Conservation (phyloP, 2,888 invertebrate species). For the Troides helena region DNA sequence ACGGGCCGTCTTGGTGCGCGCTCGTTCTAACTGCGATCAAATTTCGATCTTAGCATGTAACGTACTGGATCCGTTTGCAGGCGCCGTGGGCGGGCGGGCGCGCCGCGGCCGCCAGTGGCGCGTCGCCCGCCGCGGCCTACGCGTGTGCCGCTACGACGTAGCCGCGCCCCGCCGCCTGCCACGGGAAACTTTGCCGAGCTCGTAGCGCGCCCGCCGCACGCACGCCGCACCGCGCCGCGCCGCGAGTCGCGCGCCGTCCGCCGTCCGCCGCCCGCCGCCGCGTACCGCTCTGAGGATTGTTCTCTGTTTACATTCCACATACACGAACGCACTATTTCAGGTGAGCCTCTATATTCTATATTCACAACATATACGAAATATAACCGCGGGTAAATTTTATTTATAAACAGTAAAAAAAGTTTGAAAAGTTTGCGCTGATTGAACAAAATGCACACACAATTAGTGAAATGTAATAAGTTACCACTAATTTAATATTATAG, state of each 20-base stretch:
- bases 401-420: too few relatives aligned
- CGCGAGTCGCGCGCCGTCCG: too few relatives aligned
- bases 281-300: conserved; percentile 1
- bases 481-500: too few relatives aligned
- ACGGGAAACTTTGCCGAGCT: conserved; percentile 62
- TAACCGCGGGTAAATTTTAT: too few relatives aligned
- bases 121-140: conserved; percentile 52
- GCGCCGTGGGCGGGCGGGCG: conserved; percentile 44
- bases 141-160: conserved; percentile 41
- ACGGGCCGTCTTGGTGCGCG: conserved; percentile 67
- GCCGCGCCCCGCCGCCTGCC: conserved; percentile 31
- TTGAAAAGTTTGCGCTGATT: too few relatives aligned
- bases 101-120: conserved; percentile 49
- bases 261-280: too few relatives aligned
- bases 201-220: conserved; percentile 31
- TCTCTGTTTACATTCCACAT: background rate
- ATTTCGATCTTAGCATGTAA: conserved; percentile 77
- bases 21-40: conserved; percentile 71
- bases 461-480: too few relatives aligned
- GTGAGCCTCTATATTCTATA: background rate
- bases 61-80: conserved; percentile 64
- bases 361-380: background rate
- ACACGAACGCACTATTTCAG: background rate
- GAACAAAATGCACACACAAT: too few relatives aligned
- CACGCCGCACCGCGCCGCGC: too few relatives aligned